Evolutionary conservation across 2,113 vertebrate species (phyloP), one percentile per base, ranked within the genome.

Genomic region (Candoia aspera): DNA sequence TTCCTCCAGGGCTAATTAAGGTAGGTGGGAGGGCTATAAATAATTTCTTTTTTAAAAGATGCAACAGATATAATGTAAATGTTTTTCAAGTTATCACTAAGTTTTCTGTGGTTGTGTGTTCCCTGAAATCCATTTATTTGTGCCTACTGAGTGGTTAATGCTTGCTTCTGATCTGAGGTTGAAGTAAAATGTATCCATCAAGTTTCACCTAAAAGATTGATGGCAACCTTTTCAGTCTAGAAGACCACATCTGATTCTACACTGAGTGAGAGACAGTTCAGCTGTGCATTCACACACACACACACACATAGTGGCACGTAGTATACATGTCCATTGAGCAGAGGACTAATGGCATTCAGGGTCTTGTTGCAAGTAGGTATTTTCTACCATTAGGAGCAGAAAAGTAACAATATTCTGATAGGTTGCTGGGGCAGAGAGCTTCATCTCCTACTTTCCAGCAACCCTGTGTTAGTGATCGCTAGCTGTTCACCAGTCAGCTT

Each of bases 1-100:
- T 98, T 91, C 98, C 98, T n/a, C 98, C 98, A 9, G 98, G 98
- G 87, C 96, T 98, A 91, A 98, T 99, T 87, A 99, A 99, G 98
- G 98, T 99, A 95, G 91, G 97, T 97, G 91, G 86, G 89, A 53
- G 1, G 59, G 42, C 24, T 64, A 46, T 64, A 64, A 64, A 89
- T 3, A 26, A 29, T n/a, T 42, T 42, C 4, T 73, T 68, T n/a
- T 55, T 13, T 26, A 55, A 37, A 55, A 23, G 79, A 73, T 55
- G 33, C 33, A 90, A n/a, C 62, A 19, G n/a, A n/a, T 54, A 49
- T 73, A n/a, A 79, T 90, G 10, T 55, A 79, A 60, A 86, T 29
- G 2, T 64, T 49, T 10, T 23, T 13, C 12, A 68, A 37, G 8
- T 86, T 85, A 29, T 23, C 24, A 29, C 12, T 21, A 62, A 62